Evolutionary conservation across 1,140 invertebrate species (phyloP).

Genomic region (Drosophila subobscura): DNA sequence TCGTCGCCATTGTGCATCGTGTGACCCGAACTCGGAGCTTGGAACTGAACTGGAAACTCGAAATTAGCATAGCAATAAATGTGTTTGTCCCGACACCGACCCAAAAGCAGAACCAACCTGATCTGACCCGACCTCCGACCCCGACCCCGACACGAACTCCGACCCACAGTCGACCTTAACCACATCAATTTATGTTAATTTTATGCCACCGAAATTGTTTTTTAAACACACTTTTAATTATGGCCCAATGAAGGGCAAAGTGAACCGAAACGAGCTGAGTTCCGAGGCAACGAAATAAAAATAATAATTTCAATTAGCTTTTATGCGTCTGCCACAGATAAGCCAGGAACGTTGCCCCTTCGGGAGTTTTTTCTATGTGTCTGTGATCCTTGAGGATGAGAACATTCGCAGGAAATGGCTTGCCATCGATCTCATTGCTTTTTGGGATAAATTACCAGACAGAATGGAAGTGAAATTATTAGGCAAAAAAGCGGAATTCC

Average conservation of each 20-base stretch:
- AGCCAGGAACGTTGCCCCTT: constrained; percentile 2
- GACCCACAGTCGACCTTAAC: constrained; percentile 30
- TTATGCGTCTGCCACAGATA: constrained; percentile 45
- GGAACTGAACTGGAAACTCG: constrained; percentile 8
- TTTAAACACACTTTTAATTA: constrained; percentile 81
- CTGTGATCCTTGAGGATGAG: no score
- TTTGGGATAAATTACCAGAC: no score
- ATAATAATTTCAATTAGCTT: constrained; percentile 62
- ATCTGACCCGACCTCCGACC: constrained; percentile 17
- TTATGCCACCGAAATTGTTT: constrained; percentile 70
- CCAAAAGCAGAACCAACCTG: not conserved
- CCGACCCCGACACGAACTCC: constrained; percentile 4
- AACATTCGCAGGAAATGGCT: no score
- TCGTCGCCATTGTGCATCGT: constrained; percentile 71
- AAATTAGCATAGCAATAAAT: constrained; percentile 77
- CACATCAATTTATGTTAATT: constrained; percentile 78
- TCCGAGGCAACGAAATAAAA: constrained; percentile 36
- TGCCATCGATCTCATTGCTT: no score
- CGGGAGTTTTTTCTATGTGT: not conserved
- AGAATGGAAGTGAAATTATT: no score
- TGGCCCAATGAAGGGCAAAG: constrained; percentile 48
- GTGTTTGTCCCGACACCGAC: constrained; percentile 38
- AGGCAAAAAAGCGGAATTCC: no score
- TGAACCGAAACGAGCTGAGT: constrained; percentile 15
- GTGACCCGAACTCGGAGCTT: constrained; percentile 54